These are phyloP conservation scores for Zygothrica quintamaculata DNA, from an alignment of 2,888 invertebrate genomes.

Conservation along the genomic window DNA sequence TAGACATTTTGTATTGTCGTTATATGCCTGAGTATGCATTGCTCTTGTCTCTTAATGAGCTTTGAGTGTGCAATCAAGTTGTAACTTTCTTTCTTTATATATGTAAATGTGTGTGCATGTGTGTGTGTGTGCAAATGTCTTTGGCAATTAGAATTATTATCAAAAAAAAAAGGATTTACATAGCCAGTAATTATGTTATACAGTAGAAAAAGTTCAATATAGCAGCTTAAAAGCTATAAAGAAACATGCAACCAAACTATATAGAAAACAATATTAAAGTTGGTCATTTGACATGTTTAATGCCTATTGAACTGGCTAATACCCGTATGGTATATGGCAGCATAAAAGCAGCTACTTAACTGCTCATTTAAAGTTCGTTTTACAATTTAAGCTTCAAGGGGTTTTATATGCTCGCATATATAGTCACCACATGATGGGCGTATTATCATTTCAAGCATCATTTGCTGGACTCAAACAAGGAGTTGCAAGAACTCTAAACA, in stretches of 20 bases:
- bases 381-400: background rate
- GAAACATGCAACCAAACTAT: too few relatives aligned
- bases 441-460: slow-evolving; percentile 62
- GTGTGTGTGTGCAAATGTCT: slow-evolving; percentile 39
- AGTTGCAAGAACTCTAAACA: slow-evolving; percentile 36
- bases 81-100: slow-evolving; percentile 2
- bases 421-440: slow-evolving; percentile 14
- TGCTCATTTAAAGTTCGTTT: too few relatives aligned
- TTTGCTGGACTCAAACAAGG: slow-evolving; percentile 46
- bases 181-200: background rate
- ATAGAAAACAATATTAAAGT: too few relatives aligned
- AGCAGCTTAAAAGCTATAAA: too few relatives aligned
- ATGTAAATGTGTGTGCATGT: too few relatives aligned
- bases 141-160: slow-evolving; percentile 44
- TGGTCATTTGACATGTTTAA: too few relatives aligned
- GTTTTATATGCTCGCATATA: background rate
- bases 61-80: slow-evolving; percentile 56
- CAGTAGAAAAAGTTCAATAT: too few relatives aligned
- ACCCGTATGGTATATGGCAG: too few relatives aligned
- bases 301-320: too few relatives aligned
- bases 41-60: slow-evolving; percentile 46
- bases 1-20: slow-evolving; percentile 32
- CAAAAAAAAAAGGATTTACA: slow-evolving; percentile 23
- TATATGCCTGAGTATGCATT: slow-evolving; percentile 5
- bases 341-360: too few relatives aligned